Conservation (phyloP, 1,140 invertebrate genomes). For the Sycophaga agraensis region DNA sequence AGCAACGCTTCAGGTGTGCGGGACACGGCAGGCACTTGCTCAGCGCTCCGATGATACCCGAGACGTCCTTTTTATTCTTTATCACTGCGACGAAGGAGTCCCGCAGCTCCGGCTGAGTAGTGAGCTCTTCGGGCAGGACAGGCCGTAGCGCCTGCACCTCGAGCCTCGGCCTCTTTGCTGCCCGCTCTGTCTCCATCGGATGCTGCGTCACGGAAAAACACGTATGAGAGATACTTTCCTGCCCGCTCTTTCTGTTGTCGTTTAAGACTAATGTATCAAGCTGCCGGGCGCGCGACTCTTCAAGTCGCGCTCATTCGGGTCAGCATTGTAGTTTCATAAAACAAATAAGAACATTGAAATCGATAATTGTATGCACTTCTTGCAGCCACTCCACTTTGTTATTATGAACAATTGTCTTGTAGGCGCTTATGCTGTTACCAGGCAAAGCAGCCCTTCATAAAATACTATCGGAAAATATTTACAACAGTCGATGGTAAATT, state of each 20-base stretch:
- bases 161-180: not conserved
- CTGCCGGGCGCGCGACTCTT: no score
- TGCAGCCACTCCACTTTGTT: no score
- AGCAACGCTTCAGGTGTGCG: constrained; percentile 74
- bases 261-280: no score
- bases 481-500: no score
- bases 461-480: no score
- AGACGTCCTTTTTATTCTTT: constrained; percentile 65
- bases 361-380: no score
- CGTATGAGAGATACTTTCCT: constrained; percentile 14
- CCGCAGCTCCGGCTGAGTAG: constrained; percentile 51
- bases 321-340: no score
- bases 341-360: no score
- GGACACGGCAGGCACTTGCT: constrained; percentile 62
- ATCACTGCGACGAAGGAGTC: constrained; percentile 65
- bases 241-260: not conserved
- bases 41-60: constrained; percentile 63
- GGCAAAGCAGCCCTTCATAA: no score
- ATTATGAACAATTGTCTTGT: no score
- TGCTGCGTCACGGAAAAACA: constrained; percentile 21
- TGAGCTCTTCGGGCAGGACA: constrained; percentile 60
- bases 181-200: not conserved
- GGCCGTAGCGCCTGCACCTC: constrained; percentile 44
- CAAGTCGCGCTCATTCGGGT: no score
- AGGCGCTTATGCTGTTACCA: no score